Conservation (phyloP, 1,140 invertebrate genomes). For the Cotesia vestalis region DNA sequence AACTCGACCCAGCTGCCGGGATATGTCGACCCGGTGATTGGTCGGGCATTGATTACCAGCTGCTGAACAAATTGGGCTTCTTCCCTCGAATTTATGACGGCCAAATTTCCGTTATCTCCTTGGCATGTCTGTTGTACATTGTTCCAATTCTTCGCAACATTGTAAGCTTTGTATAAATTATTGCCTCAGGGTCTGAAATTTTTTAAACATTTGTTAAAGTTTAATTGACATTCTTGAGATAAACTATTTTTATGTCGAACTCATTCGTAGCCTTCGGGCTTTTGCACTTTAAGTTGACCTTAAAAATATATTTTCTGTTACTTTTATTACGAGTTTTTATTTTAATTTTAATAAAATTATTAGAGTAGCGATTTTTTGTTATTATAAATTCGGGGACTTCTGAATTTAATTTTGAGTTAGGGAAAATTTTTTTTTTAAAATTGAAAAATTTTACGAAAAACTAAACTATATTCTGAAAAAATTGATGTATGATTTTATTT, state of each 20-base stretch:
- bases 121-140: constrained; percentile 2
- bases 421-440: too few relatives aligned
- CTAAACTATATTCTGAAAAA: too few relatives aligned
- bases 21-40: not conserved
- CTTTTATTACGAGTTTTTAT: too few relatives aligned
- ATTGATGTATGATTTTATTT: too few relatives aligned
- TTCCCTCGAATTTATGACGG: constrained; percentile 14
- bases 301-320: too few relatives aligned
- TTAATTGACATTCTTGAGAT: not conserved
- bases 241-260: not conserved
- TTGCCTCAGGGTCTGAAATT: not conserved
- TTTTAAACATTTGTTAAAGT: constrained; percentile 3
- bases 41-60: not conserved
- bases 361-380: too few relatives aligned
- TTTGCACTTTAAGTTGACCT: not conserved
- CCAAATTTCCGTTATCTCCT: not conserved
- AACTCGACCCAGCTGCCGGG: constrained; percentile 5
- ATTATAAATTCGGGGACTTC: too few relatives aligned
- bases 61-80: constrained; percentile 10
- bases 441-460: too few relatives aligned
- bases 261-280: not conserved
- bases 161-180: constrained; percentile 12
- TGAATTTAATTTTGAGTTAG: too few relatives aligned
- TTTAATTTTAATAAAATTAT: too few relatives aligned
- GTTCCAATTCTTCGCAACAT: not conserved